These are phyloP conservation scores for Nematostella vectensis DNA, from an alignment of 92 coral and sea anemone genomes.

Conservation along the genomic window DNA sequence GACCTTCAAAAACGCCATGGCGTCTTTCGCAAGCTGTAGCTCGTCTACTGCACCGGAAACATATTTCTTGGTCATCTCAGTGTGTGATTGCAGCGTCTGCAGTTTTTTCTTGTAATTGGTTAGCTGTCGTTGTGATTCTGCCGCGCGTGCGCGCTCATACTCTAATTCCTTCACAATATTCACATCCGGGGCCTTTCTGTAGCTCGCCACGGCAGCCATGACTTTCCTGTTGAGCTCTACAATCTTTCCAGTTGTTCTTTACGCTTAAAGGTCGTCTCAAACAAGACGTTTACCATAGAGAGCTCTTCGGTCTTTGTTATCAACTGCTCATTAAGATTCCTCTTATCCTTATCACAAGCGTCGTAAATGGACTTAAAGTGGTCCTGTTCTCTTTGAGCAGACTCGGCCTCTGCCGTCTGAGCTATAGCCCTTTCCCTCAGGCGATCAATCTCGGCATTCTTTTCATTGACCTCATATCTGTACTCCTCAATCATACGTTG, in stretches of 20 bases:
- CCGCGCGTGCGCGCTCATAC: conserved; percentile 38
- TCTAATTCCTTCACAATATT: conserved; percentile 41
- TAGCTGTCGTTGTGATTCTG: conserved; percentile 47
- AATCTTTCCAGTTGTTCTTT: conserved; percentile 61
- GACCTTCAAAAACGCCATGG: conserved; percentile 35
- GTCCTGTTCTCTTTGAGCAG: conserved; percentile 26
- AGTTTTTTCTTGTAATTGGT: conserved; percentile 39
- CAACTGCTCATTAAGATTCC: conserved; percentile 22
- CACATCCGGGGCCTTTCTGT: conserved; percentile 33
- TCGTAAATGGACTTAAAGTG: conserved; percentile 28
- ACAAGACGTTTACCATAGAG: conserved; percentile 13
- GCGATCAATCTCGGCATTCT: conserved; percentile 21
- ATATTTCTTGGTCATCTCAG: conserved; percentile 51
- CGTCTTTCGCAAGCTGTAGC: conserved; percentile 60
- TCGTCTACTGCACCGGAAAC: conserved; percentile 50
- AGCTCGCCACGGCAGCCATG: conserved; percentile 25
- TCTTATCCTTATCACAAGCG: conserved; percentile 41
- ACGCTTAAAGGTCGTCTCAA: conserved; percentile 39
- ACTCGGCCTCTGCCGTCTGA: conserved; percentile 28
- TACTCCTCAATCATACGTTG: conserved; percentile 23
- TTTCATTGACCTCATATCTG: conserved; percentile 25
- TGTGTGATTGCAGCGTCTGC: conserved; percentile 46
- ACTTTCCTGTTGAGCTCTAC: conserved; percentile 31
- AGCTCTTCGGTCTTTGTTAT: conserved; percentile 15
- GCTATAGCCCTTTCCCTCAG: conserved; percentile 34